Evolutionary conservation across 1,140 invertebrate species (phyloP).

Genomic region (Heliconius congener): DNA sequence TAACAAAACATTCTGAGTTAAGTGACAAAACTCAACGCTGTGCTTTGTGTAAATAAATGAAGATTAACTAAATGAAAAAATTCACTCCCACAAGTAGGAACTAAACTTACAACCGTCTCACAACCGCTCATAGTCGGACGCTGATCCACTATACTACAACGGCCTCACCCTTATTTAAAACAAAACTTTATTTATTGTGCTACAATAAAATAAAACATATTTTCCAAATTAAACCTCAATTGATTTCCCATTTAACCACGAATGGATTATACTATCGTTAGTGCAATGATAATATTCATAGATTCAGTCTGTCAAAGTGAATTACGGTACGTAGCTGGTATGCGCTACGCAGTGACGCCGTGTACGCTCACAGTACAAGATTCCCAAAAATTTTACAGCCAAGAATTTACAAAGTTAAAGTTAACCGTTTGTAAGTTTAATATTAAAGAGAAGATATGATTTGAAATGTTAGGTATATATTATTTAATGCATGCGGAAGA

Average conservation of each 20-base stretch:
- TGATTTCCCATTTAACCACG: neutral
- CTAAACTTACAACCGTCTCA: no score
- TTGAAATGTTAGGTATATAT: no score
- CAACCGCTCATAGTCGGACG: no score
- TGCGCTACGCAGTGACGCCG: neutral
- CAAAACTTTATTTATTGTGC: neutral
- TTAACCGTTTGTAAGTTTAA: slow-evolving; percentile 1
- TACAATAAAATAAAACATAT: neutral
- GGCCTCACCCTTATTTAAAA: neutral
- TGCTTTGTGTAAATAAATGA: no score
- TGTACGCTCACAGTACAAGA: neutral
- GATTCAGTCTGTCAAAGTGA: slow-evolving; percentile 13
- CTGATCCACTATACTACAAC: no score
- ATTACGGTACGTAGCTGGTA: slow-evolving; percentile 7
- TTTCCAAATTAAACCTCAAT: neutral
- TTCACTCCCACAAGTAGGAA: no score
- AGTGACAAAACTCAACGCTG: no score
- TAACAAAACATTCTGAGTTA: no score
- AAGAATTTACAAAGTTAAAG: slow-evolving; percentile 2
- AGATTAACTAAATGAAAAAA: no score
- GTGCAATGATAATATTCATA: slow-evolving; percentile 9
- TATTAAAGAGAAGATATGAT: neutral
- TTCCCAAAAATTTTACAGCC: neutral
- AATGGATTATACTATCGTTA: slow-evolving; percentile 1
- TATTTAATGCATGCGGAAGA: neutral